Evolutionary conservation across 1,140 invertebrate species (phyloP), one percentile per base, ranked within the genome.

Genomic region (Euura lappo): DNA sequence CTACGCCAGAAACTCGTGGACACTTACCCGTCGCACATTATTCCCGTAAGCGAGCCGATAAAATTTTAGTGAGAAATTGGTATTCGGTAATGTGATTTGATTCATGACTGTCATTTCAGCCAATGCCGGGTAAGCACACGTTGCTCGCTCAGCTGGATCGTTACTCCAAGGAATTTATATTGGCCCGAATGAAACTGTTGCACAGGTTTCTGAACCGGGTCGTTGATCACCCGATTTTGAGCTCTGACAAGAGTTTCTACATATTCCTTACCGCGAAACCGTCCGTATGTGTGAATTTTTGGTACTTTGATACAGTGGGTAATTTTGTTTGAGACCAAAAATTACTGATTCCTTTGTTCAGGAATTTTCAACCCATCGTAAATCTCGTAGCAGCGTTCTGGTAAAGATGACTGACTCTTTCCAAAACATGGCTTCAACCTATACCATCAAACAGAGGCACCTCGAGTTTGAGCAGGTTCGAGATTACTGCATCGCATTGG

Each of bases 111-210:
- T 28, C 47, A 71, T 13, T 89, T 8, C 78, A 94, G 92, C 93
- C 93, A 42, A 87, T 95, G 79, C 93, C 93, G 70, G 92, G 90
- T 71, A 94, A 94, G 79, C 93, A 94, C 83, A 91, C 91, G 13
- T 78, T 95, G 44, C 85, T 93, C 67, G 92, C 91, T 43, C 92
- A 93, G 79, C 80, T 95, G 70, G 93, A 94, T 85, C 88, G 93
- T 66, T 95, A 94, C 84, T 93, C 93, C 75, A 91, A 92, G 83
- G 92, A 94, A 77, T 95, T 95, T 84, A 91, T 94, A 68, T 84
- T 92, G 75, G 89, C 91, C 44, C 85, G 93, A 78, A 93, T 93
- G 91, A 89, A 90, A 73, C 87, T 93, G n/a, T 86, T 95, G 45
- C 91, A 94, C 79, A 88, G 91, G 74, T 95, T 94, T 84, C 85